Evolutionary conservation across 2,113 vertebrate species (phyloP).

Genomic region (Lonchura striata): DNA sequence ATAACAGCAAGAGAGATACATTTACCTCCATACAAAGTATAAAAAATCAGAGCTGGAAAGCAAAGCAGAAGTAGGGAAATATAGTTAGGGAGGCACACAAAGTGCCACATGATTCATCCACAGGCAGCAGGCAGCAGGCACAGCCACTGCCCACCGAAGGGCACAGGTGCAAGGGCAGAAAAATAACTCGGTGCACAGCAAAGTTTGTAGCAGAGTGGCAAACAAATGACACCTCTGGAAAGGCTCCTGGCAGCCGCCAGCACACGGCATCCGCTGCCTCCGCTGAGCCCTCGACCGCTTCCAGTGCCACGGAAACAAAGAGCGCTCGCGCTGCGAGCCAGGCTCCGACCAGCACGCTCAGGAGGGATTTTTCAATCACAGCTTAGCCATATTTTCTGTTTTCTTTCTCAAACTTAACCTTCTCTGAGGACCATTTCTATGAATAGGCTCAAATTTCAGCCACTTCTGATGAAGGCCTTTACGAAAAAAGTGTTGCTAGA

Average conservation of each 20-base stretch:
- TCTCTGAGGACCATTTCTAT: not conserved
- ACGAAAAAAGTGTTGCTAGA: constrained; percentile 41
- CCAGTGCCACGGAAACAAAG: not conserved
- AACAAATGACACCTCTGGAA: not conserved
- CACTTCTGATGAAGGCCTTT: constrained; percentile 38
- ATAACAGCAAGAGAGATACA: not conserved
- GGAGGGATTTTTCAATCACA: not conserved
- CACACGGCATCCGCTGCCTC: not conserved
- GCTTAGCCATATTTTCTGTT: not conserved
- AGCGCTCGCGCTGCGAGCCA: rapidly evolving
- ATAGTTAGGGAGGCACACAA: not conserved
- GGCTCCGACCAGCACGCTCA: not conserved
- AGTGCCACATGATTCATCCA: not conserved
- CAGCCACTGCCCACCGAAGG: not conserved
- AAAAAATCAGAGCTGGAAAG: not conserved
- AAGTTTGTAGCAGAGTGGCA: not conserved
- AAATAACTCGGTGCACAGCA: not conserved
- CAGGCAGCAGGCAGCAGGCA: not conserved
- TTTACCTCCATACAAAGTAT: not conserved
- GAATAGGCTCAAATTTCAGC: constrained; percentile 46
- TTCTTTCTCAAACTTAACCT: not conserved
- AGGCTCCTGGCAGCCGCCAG: not conserved
- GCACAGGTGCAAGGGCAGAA: not conserved
- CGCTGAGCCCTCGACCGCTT: not conserved
- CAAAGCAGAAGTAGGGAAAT: not conserved